Conservation (phyloP, 2,797 vertebrate genomes). For the Trematomus bernacchii region DNA sequence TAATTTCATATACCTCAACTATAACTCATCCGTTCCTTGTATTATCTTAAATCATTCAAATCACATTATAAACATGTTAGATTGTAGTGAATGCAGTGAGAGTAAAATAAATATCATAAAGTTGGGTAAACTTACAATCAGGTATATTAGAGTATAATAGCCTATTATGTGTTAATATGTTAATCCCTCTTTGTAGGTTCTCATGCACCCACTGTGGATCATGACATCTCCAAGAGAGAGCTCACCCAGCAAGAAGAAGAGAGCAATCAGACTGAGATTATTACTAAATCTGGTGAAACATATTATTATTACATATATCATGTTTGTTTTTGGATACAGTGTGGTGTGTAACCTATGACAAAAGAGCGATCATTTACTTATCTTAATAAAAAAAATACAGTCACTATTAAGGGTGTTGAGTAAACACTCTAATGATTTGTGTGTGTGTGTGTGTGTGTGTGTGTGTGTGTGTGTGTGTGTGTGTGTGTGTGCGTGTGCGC, state of each 20-base stretch:
- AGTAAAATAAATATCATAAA: not conserved
- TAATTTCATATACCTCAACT: not conserved
- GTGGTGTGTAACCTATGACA: not conserved
- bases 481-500: too few species aligned
- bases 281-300: slow-evolving; percentile 77
- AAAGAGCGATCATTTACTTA: not conserved
- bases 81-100: not conserved
- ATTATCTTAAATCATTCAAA: not conserved
- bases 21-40: not conserved
- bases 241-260: slow-evolving; percentile 61
- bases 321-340: not conserved
- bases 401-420: not conserved
- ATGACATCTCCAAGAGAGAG: slow-evolving; percentile 64
- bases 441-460: too few species aligned
- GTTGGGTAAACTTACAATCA: not conserved
- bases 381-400: not conserved
- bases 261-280: slow-evolving; percentile 70
- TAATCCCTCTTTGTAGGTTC: slow-evolving; percentile 39
- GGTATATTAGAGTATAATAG: not conserved
- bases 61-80: not conserved
- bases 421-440: not conserved
- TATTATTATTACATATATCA: not conserved
- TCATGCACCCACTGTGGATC: slow-evolving; percentile 39
- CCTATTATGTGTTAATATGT: not conserved
- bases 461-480: not conserved